phyloP scores from a whole-genome alignment of 2,113 vertebrate genomes.

The Notarius quadriscutis region DNA sequence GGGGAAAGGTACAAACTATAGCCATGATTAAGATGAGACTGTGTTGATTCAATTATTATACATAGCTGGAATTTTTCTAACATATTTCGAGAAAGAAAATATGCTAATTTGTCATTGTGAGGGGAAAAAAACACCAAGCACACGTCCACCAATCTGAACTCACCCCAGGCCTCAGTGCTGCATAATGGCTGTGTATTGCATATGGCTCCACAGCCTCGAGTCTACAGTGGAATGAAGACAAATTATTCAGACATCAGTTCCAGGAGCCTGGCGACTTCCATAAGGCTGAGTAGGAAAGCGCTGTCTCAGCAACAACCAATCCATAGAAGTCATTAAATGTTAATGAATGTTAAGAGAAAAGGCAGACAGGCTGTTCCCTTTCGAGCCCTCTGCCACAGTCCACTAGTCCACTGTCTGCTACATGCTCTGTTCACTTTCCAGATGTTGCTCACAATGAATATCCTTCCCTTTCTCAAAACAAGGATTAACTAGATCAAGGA shows the following conservation, averaged over 20 bases:
- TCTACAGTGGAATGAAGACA: slow-evolving; percentile 58
- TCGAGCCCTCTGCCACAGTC: slow-evolving; percentile 26
- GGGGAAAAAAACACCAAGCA: neutral
- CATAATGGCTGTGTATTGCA: slow-evolving; percentile 39
- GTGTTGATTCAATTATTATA: neutral
- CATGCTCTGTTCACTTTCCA: slow-evolving; percentile 34
- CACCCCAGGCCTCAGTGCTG: slow-evolving; percentile 20
- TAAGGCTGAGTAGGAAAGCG: slow-evolving; percentile 36
- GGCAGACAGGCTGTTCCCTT: slow-evolving; percentile 30
- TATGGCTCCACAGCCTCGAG: slow-evolving; percentile 44
- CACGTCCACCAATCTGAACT: neutral
- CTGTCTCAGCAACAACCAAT: slow-evolving; percentile 56
- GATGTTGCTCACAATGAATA: slow-evolving; percentile 22
- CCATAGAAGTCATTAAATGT: slow-evolving; percentile 30
- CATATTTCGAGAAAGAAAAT: neutral
- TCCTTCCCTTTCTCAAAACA: slow-evolving; percentile 18
- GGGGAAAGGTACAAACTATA: neutral
- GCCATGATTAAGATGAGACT: neutral
- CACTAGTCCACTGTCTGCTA: slow-evolving; percentile 9
- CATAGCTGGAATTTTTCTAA: neutral
- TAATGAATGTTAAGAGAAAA: slow-evolving; percentile 49
- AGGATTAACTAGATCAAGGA: slow-evolving; percentile 56
- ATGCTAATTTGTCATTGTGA: neutral
- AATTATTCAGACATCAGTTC: slow-evolving; percentile 53
- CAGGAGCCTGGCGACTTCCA: slow-evolving; percentile 33